phyloP scores from a whole-genome alignment of 2,113 vertebrate species.

The Macroglossus sobrinus region DNA sequence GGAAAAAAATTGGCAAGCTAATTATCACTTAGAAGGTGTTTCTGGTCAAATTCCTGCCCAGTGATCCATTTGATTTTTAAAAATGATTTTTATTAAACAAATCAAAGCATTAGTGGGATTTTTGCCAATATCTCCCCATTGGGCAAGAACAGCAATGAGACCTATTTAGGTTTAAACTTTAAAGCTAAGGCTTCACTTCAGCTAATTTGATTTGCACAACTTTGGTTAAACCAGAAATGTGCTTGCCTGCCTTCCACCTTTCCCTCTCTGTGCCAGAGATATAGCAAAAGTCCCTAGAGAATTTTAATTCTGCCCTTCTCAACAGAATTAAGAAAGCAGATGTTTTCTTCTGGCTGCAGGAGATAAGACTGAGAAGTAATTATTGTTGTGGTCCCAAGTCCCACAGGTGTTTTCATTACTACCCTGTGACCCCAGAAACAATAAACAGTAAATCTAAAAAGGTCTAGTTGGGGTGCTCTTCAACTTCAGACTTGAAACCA shows the following conservation, averaged over 20 bases:
- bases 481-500: slow-evolving; percentile 42
- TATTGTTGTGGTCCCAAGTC: slow-evolving; percentile 70
- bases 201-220: slow-evolving; percentile 66
- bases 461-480: slow-evolving; percentile 32
- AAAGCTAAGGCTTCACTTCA: not conserved
- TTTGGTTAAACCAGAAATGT: slow-evolving; percentile 75
- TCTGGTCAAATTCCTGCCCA: slow-evolving; percentile 65
- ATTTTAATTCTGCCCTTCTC: slow-evolving; percentile 74
- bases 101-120: slow-evolving; percentile 62
- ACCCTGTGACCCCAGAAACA: slow-evolving; percentile 63
- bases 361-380: slow-evolving; percentile 79
- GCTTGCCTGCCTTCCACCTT: slow-evolving; percentile 71
- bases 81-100: slow-evolving; percentile 70
- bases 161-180: slow-evolving; percentile 28
- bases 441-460: slow-evolving; percentile 46
- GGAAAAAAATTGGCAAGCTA: slow-evolving; percentile 71
- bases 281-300: slow-evolving; percentile 67
- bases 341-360: slow-evolving; percentile 76
- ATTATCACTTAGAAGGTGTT: slow-evolving; percentile 74
- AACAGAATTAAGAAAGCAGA: slow-evolving; percentile 77
- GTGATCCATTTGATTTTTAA: slow-evolving; percentile 63
- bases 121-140: slow-evolving; percentile 37
- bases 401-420: slow-evolving; percentile 74
- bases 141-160: slow-evolving; percentile 41
- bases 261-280: slow-evolving; percentile 69